These are phyloP conservation scores for Diabrotica balteata DNA, from an alignment of 2,888 invertebrate species.

Conservation along the genomic window DNA sequence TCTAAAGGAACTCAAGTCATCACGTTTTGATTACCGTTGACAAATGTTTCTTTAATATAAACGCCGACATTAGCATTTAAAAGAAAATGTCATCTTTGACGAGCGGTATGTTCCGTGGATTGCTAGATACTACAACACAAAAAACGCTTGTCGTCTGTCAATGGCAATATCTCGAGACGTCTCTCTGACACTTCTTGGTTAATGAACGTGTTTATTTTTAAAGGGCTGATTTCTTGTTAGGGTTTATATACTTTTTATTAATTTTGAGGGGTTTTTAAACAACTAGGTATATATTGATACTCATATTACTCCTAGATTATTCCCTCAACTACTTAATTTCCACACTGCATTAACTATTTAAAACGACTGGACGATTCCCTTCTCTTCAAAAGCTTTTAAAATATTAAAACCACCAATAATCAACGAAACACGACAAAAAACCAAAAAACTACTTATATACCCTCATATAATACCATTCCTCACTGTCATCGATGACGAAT, in stretches of 20 bases:
- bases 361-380: too few relatives aligned
- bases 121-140: neutral
- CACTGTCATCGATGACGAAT: conserved; percentile 13
- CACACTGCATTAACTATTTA: too few relatives aligned
- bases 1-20: conserved; percentile 12
- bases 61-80: conserved; percentile 23
- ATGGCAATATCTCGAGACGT: conserved; percentile 6
- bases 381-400: too few relatives aligned
- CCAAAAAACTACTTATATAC: conserved; percentile 2
- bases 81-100: conserved; percentile 16
- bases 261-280: too few relatives aligned
- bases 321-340: too few relatives aligned
- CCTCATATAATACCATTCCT: conserved; percentile 6
- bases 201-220: too few relatives aligned
- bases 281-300: too few relatives aligned
- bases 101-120: conserved; percentile 8
- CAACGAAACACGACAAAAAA: neutral
- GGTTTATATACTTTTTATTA: too few relatives aligned
- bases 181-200: neutral
- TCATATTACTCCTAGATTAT: too few relatives aligned
- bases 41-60: conserved; percentile 27
- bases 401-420: too few relatives aligned
- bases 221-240: too few relatives aligned
- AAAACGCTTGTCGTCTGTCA: conserved; percentile 26
- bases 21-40: conserved; percentile 13